Evolutionary conservation across 2,888 invertebrate genomes (phyloP).

Genomic region (Linnaemya tessellans): DNA sequence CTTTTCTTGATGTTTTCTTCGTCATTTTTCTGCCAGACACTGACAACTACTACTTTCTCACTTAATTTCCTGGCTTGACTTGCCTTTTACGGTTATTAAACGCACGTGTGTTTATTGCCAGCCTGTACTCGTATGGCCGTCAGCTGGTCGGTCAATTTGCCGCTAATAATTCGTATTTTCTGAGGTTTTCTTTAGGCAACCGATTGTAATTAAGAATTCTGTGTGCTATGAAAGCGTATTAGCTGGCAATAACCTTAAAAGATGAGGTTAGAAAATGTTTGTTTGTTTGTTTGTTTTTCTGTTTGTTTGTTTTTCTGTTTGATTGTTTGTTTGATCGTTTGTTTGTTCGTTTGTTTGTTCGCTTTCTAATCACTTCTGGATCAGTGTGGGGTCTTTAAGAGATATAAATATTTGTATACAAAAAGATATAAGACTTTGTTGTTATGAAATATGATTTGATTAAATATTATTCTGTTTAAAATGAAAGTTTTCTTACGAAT

Average conservation of each 20-base stretch:
- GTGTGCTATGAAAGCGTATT: too few relatives aligned
- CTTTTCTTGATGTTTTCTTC: constrained; percentile 42
- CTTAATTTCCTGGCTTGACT: constrained; percentile 35
- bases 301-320: too few relatives aligned
- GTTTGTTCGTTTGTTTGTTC: too few relatives aligned
- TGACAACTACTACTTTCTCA: constrained; percentile 3
- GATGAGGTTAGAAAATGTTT: too few relatives aligned
- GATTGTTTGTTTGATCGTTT: too few relatives aligned
- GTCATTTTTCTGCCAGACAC: neutral
- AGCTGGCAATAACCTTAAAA: too few relatives aligned
- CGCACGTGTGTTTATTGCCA: constrained; percentile 56
- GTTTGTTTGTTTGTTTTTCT: too few relatives aligned
- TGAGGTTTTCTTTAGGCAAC: neutral
- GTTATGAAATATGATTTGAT: neutral
- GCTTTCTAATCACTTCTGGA: too few relatives aligned
- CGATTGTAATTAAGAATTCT: too few relatives aligned
- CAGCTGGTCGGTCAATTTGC: neutral
- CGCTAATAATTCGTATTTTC: neutral
- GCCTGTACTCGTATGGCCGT: neutral
- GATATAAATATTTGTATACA: neutral
- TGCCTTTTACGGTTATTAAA: constrained; percentile 51
- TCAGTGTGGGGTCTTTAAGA: too few relatives aligned
- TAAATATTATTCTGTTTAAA: neutral
- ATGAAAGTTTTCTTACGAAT: neutral
- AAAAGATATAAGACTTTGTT: neutral